Conservation (phyloP, 2,888 invertebrate species). For the Cheilosia vulpina region DNA sequence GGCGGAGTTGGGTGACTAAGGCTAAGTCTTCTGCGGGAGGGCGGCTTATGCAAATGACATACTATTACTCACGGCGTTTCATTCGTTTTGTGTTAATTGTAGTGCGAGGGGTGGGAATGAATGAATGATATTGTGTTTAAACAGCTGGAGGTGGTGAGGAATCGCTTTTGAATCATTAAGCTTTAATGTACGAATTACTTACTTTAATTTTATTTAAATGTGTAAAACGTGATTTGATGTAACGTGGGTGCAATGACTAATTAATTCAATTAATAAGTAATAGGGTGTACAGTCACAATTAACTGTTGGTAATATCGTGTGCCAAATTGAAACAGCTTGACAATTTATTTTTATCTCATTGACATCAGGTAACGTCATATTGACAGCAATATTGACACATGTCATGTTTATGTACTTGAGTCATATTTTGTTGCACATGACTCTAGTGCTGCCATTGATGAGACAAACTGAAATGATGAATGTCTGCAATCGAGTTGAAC, state of each 20-base stretch:
- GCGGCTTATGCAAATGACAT: slow-evolving; percentile 43
- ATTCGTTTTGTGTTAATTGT: slow-evolving; percentile 1
- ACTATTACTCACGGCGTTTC: slow-evolving; percentile 20
- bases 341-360: slow-evolving; percentile 22
- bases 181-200: slow-evolving; percentile 5
- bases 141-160: slow-evolving; percentile 49
- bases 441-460: background rate
- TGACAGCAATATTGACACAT: slow-evolving; percentile 20
- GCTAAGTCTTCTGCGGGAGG: slow-evolving; percentile 5
- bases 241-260: slow-evolving; percentile 1
- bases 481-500: background rate
- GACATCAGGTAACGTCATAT: background rate
- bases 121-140: slow-evolving; percentile 1
- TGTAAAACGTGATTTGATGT: slow-evolving; percentile 34
- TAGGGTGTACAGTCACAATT: background rate
- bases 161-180: slow-evolving; percentile 43
- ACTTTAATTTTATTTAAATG: slow-evolving; percentile 42
- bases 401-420: slow-evolving; percentile 19
- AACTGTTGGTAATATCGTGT: background rate
- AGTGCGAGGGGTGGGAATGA: background rate
- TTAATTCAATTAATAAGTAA: background rate
- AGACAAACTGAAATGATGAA: background rate
- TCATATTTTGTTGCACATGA: background rate
- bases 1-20: slow-evolving; percentile 18
- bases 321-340: slow-evolving; percentile 5